phyloP scores from a whole-genome alignment of 1,140 invertebrate species.

The Drosophila pachea region DNA sequence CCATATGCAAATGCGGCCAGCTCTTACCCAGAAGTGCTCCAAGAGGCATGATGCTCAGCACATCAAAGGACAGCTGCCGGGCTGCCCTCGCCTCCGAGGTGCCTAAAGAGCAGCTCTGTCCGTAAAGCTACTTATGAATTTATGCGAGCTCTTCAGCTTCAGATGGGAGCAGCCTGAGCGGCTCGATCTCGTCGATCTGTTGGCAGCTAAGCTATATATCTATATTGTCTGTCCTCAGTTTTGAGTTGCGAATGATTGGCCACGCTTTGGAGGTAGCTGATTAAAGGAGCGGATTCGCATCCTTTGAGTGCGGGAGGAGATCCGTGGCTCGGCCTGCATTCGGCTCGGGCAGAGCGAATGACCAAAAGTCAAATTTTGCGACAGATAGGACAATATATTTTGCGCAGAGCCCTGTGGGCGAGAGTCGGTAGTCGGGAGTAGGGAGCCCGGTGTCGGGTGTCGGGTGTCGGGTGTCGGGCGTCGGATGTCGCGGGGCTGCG shows the following conservation, averaged over 20 bases:
- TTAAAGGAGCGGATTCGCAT: conserved; percentile 8
- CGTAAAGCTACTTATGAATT: conserved; percentile 40
- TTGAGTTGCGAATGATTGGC: too few species aligned
- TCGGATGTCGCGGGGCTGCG: conserved; percentile 18
- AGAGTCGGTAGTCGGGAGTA: conserved; percentile 8
- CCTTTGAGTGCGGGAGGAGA: conserved; percentile 2
- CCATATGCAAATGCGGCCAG: conserved; percentile 65
- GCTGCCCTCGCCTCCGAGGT: conserved; percentile 5
- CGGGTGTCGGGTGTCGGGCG: neutral
- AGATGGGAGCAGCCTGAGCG: too few species aligned
- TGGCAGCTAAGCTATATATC: too few species aligned
- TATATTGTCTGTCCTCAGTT: too few species aligned
- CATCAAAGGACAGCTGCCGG: conserved; percentile 63
- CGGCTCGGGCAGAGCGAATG: conserved; percentile 44
- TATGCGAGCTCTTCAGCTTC: conserved; percentile 2
- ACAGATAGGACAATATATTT: conserved; percentile 63
- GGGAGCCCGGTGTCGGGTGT: neutral
- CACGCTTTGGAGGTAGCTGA: too few species aligned
- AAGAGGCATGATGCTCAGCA: conserved; percentile 72
- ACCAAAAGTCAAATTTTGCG: conserved; percentile 61
- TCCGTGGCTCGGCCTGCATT: too few species aligned
- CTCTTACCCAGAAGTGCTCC: conserved; percentile 65
- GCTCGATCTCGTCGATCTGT: too few species aligned
- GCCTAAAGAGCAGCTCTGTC: conserved; percentile 15
- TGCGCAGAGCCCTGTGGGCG: conserved; percentile 51